Base-by-base conservation (phyloP, 2,113 vertebrate genomes). In the Craseonycteris thonglongyai region DNA sequence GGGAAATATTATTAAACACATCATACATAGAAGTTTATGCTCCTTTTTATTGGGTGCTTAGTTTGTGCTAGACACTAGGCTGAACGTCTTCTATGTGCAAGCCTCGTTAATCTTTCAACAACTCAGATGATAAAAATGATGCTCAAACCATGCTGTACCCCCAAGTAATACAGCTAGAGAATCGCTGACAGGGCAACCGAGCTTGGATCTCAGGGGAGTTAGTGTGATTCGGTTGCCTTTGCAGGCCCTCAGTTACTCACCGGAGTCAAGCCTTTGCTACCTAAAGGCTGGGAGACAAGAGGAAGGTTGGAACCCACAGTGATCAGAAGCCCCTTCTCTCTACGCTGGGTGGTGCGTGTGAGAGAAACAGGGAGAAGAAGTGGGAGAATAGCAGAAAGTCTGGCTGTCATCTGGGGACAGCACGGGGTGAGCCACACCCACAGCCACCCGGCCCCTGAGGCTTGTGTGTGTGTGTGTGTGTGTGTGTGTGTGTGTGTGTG, bases 81-180 rank as follows among this genome's bases (percentile, higher is more conserved):
- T 88, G 61, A 81, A 49, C 5, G 40, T 69, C 45, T 91, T 75
- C 80, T 65, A 51, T 80, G 33, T 68, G 51, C 30, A 81, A 88
- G 13, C 47, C 59, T 59, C 76, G 72, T 87, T 93, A 92, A 91
- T 78, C n/a, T 94, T 69, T 90, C 80, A 68, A 56, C 42, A 81
- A 40, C 56, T 72, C 22, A 66, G 75, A 42, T 72, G 93, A 54
- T 54, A 75, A 49, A 90, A 90, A 24, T 61, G 51, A 84, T 51
- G 47, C n/a, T 80, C 47, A 79, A 49, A 54, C 40, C 85, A 14
- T 88, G 51, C 71, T 81, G 72, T 72, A 6, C 13, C 71, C 35
- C 19, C 35, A 68, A 12, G 2, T 54, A 54, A 45, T 65, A n/a
- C 54, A 76, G 28, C 19, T 76, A 28, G 59, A 63, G 71, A 75